Evolutionary conservation across 1,140 invertebrate species (phyloP).

Genomic region (Bombus vancouverensis): DNA sequence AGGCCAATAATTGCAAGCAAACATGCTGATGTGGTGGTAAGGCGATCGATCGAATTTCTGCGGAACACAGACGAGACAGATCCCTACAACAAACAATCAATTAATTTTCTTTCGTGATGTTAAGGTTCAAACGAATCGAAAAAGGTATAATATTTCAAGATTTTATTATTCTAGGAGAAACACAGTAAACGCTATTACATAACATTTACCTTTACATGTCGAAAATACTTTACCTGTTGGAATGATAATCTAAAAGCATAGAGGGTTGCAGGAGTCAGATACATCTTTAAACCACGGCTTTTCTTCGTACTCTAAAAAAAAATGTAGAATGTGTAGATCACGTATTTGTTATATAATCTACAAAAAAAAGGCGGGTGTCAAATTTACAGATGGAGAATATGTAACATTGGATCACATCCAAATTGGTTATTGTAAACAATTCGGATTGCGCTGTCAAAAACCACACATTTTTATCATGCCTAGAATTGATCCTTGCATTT

Average conservation of each 20-base stretch:
- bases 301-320: conserved; percentile 65
- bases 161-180: neutral
- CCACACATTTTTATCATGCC: too few relatives aligned
- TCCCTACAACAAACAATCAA: conserved; percentile 27
- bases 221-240: conserved; percentile 67
- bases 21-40: conserved; percentile 69
- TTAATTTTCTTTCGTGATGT: neutral
- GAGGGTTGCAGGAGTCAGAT: conserved; percentile 64
- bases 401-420: conserved; percentile 2
- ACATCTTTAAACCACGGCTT: conserved; percentile 69
- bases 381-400: conserved; percentile 19
- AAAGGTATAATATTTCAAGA: neutral
- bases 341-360: conserved; percentile 7
- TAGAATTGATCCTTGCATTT: neutral
- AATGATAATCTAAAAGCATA: conserved; percentile 75
- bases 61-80: conserved; percentile 62
- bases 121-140: neutral
- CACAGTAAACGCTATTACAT: neutral
- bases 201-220: neutral
- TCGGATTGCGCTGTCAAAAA: too few relatives aligned
- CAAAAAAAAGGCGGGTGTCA: neutral
- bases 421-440: neutral
- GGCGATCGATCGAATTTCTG: conserved; percentile 65
- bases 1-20: conserved; percentile 77
- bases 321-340: conserved; percentile 14